phyloP scores from a whole-genome alignment of 2,888 invertebrate genomes.

The Hemicrepidius hirtus region DNA sequence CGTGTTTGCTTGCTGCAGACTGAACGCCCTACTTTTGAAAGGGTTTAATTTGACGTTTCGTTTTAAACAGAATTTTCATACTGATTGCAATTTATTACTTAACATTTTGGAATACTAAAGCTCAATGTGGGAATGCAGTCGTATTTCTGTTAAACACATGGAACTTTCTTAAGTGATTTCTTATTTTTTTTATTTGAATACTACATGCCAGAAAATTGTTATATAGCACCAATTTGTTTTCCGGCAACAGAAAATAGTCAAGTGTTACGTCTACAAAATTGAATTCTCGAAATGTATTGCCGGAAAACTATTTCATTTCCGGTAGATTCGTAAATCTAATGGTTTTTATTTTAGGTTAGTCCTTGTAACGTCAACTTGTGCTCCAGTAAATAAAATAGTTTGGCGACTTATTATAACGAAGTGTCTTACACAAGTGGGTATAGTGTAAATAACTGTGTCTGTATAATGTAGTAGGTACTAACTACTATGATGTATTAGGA shows the following conservation, averaged over 20 bases:
- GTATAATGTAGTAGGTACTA: too few species aligned
- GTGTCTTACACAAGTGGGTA: too few species aligned
- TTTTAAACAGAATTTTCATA: slow-evolving; percentile 8
- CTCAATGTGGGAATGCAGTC: too few species aligned
- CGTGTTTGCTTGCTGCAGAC: slow-evolving; percentile 35
- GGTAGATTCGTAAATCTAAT: slow-evolving; percentile 35
- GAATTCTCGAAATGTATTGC: slow-evolving; percentile 44
- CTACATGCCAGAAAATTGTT: too few species aligned
- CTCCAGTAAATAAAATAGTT: neutral
- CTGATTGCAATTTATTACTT: neutral
- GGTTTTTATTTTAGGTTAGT: slow-evolving; percentile 25
- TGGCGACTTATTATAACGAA: too few species aligned
- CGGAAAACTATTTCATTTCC: slow-evolving; percentile 48
- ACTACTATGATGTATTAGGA: too few species aligned
- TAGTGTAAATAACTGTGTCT: too few species aligned
- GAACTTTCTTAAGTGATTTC: too few species aligned
- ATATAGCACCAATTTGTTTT: neutral
- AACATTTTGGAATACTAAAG: neutral
- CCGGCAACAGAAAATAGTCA: slow-evolving; percentile 23
- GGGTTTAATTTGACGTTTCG: slow-evolving; percentile 17
- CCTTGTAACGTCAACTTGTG: slow-evolving; percentile 28
- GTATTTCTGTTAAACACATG: too few species aligned
- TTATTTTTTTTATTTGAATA: too few species aligned
- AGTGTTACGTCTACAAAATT: slow-evolving; percentile 41
- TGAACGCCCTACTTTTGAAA: slow-evolving; percentile 21